Conservation (phyloP, 2,797 vertebrate genomes). For the Enteromius paludinosus region DNA sequence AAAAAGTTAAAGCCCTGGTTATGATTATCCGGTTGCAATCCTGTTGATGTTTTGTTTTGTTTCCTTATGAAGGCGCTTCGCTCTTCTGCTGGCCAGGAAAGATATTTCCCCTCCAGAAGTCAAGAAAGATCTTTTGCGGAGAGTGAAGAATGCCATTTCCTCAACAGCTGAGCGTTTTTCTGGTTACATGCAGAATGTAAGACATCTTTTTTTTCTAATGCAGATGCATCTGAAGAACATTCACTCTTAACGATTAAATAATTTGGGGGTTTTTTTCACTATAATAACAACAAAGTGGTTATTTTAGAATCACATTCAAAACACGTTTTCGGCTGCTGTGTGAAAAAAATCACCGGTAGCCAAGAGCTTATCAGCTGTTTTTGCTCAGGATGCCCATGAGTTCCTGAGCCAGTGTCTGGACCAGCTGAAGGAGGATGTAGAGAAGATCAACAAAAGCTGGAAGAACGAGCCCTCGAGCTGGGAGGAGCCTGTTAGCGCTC, state of each 20-base stretch:
- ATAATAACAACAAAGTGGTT: background rate
- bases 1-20: no score
- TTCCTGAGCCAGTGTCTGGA: conserved; percentile 98
- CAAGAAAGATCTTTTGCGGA: conserved; percentile 95
- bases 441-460: conserved; percentile 95
- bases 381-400: conserved; percentile 93
- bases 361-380: conserved; percentile 2
- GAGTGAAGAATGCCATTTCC: conserved; percentile 97
- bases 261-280: background rate
- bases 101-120: conserved; percentile 92
- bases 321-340: background rate
- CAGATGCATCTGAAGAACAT: background rate
- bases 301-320: background rate
- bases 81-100: conserved; percentile 94
- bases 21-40: no score
- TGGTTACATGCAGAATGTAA: conserved; percentile 98
- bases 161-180: conserved; percentile 97
- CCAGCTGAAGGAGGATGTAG: conserved; percentile 98
- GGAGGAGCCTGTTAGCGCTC: conserved; percentile 79
- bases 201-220: conserved; percentile 57
- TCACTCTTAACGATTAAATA: background rate
- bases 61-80: conserved; percentile 85
- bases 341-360: background rate
- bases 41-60: background rate
- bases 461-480: conserved; percentile 80